Evolutionary conservation across 2,113 vertebrate species (phyloP), one percentile per base, ranked within the genome.

Genomic region (Nyctibius bracteatus): DNA sequence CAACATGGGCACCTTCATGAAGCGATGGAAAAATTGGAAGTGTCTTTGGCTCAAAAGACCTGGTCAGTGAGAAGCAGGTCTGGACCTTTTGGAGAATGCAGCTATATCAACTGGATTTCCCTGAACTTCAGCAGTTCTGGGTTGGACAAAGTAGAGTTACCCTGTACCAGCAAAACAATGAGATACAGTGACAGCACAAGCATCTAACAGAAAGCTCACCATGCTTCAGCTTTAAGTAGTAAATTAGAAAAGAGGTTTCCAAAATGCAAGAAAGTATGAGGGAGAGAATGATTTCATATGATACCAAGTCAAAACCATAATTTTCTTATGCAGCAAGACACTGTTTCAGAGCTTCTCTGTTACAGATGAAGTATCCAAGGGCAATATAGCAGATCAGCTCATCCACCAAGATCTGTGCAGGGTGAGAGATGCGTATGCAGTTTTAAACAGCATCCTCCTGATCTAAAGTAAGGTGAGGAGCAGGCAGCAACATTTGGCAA

Each of bases 401-500:
- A 70, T 49, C n/a, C 12, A 43, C 39, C 14, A 59, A 52, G n/a
- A 84, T 14, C 16, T 85, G 31, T 1, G 3, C 30, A 84, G 39
- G 17, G 4, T 22, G 8, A 3, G 8, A 75, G 44, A 41, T 75
- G 51, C 0, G 0, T 9, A 43, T 6, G 5, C 5, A 44, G 27
- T 61, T 55, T 62, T 67, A 62, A 68, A 46, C 46, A 87, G 59
- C 59, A 73, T 24, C 37, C 24, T 57, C 33, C 33, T 19, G 4
- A 62, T 31, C 54, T 39, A 27, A 88, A 90, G 24, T 43, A 61
- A 86, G 33, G 18, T 14, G 21, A 81, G 35, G 25, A 81, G 10
- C 27, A 54, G 57, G 37, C 43, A 74, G n/a, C n/a, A 81, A 55
- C 25, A 27, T 28, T 1, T 41, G 28, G 15, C 30, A 88, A 57